Base-by-base conservation (phyloP, 2,888 invertebrate species). In the Diaprepes abbreviatus region DNA sequence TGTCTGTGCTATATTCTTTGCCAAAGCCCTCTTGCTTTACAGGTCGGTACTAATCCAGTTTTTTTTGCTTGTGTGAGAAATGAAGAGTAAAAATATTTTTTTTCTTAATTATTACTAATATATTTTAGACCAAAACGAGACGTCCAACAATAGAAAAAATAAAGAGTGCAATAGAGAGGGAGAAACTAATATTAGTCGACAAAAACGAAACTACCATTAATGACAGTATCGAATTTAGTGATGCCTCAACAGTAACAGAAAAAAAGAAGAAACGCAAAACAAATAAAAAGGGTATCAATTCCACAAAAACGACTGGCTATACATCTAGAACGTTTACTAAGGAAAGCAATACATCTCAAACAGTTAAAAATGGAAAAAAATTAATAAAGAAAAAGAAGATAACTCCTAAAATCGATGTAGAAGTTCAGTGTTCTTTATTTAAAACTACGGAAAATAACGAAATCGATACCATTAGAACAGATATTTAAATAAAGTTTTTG, bases 141-240 rank as follows among this genome's bases (percentile, higher is more conserved):
- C 60, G 63, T 10, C 50, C 68, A 24, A 68, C 68, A 6, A 68
- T 68, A 45, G 68, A 63, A 38, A 68, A 68, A 68, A 68, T 68
- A 16, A 55, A 38, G 45, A 68, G 50, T 19, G 68, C 68, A 38
- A 68, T 68, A n/a, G 48, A 57, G 24, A 55, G 40, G 24, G 63
- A 67, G 55, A 60, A 62, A 28, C 33, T 45, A 45, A 10, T 0
- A 16, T 14, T 55, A 40, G 43, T 19, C 5, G 48, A 55, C n/a
- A 40, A 62, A 31, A 31, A 24, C 4, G 54, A 55, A 21, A 55
- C 14, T 12, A 36, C 36, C 2, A 31, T 12, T 9, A 21, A 28
- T 38, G 40, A 38, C 10, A 24, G 33, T 19, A 7, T 54, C 1
- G 35, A 43, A 21, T 21, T 68, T 10, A 57, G 35, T 36, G 68